These are phyloP conservation scores for Picathartes gymnocephalus DNA, from an alignment of 2,113 vertebrate genomes.

Conservation along the genomic window DNA sequence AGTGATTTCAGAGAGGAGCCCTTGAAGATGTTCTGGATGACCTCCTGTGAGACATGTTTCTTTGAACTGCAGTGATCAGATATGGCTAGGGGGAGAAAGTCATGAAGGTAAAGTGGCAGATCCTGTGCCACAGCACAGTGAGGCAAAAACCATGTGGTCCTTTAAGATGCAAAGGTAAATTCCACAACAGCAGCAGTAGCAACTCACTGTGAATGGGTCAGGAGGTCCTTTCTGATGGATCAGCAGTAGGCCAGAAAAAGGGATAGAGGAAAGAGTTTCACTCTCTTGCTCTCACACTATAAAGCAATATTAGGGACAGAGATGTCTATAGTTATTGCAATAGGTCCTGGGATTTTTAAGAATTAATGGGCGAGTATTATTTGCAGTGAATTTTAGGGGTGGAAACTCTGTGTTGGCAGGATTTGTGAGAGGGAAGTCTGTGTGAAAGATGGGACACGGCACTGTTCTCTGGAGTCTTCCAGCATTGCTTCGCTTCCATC, in stretches of 20 bases:
- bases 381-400: not conserved
- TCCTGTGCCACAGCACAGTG: not conserved
- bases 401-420: not conserved
- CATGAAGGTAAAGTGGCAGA: not conserved
- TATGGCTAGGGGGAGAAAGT: not conserved
- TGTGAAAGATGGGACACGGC: not conserved
- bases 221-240: not conserved
- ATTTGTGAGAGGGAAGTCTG: not conserved
- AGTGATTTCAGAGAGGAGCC: not conserved
- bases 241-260: not conserved
- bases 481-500: not conserved
- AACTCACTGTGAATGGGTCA: not conserved
- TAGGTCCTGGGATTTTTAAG: not conserved
- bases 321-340: not conserved
- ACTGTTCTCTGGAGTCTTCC: not conserved
- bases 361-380: not conserved
- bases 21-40: not conserved
- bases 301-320: not conserved
- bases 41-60: not conserved
- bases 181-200: not conserved
- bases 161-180: not conserved
- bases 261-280: not conserved
- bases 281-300: not conserved
- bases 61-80: constrained; percentile 34
- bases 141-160: not conserved